phyloP scores from a whole-genome alignment of 2,113 vertebrate genomes.

The Fulmarus glacialis region DNA sequence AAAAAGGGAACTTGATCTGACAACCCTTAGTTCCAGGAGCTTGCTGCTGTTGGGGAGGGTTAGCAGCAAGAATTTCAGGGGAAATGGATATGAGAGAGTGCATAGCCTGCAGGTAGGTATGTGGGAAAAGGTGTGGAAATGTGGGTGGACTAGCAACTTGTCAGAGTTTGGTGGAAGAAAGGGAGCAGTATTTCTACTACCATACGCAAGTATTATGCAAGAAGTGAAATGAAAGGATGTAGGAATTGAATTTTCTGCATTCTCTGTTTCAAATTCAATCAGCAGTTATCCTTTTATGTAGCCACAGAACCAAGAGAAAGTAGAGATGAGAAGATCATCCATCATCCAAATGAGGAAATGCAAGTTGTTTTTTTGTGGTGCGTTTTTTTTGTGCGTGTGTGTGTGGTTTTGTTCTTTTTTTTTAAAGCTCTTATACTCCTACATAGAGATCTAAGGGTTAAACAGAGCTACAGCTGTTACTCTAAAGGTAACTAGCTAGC shows the following conservation, averaged over 20 bases:
- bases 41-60: background rate
- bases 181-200: background rate
- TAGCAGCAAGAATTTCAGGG: background rate
- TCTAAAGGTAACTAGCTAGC: background rate
- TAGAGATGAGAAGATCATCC: background rate
- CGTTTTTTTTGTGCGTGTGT: too few relatives aligned
- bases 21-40: background rate
- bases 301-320: background rate
- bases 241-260: constrained; percentile 6
- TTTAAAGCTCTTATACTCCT: background rate
- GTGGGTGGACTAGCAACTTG: background rate
- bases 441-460: background rate
- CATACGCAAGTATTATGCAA: background rate
- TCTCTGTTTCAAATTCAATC: background rate
- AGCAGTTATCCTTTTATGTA: background rate
- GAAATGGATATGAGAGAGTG: background rate
- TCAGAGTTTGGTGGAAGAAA: background rate
- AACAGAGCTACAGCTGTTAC: background rate
- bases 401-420: background rate
- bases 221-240: background rate
- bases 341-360: background rate
- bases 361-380: background rate
- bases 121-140: background rate
- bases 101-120: background rate
- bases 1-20: background rate